Evolutionary conservation across 2,113 vertebrate species (phyloP), one percentile per base, ranked within the genome.

Genomic region (Sinocyclocheilus grahami): DNA sequence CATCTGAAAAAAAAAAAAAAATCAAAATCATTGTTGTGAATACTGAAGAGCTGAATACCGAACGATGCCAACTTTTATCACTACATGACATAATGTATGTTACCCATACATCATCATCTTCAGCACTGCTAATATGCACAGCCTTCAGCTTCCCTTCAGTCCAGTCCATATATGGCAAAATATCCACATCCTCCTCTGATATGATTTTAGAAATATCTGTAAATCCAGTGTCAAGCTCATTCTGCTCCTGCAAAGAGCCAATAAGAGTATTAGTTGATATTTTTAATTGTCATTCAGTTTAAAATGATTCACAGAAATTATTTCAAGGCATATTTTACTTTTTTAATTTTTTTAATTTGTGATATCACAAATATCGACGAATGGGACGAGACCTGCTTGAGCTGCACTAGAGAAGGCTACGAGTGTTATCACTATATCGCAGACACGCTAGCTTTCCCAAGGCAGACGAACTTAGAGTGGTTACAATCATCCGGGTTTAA

Each of bases 141-240:
- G 14, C 0, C 65, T 8, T 20, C 0, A 20, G 65, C 65, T 37
- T 75, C 12, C 77, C 24, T 53, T 87, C 72, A n/a, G 3, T 77
- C 96, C 96, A 97, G 67, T 65, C 85, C 71, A 97, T 87, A 48
- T 96, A 97, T 0, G 96, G 93, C 37, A 97, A 91, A 91, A 97
- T 90, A 90, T 97, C 97, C 69, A 97, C 93, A 82, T 97, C 94
- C 90, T 96, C 96, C 67, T 95, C 90, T 63, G 93, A 89, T 24
- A 97, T 89, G 78, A 97, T 83, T 89, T 96, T 92, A 48, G 88
- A 88, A 84, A 96, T 82, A 88, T 95, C 92, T 53, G 95, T 95
- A 88, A 93, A 80, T 10, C 91, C 92, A 5, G 79, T 22, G 0
- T 90, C 89, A 5, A 82, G 42, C 81, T 86, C 75, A 12, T 85